Evolutionary conservation across 2,888 invertebrate species (phyloP).

Genomic region (Lithosia quadra): DNA sequence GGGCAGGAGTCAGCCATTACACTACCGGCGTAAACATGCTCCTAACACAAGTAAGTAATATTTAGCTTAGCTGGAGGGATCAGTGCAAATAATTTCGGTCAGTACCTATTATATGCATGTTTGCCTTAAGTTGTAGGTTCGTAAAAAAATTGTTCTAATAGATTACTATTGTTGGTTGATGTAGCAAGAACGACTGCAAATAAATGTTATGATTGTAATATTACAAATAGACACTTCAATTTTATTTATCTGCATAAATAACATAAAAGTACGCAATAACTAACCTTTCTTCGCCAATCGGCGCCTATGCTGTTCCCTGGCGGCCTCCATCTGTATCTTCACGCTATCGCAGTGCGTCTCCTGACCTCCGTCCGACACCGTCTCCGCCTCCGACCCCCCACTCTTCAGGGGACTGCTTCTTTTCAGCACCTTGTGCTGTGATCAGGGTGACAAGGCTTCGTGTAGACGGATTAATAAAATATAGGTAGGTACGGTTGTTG

Average conservation of each 20-base stretch:
- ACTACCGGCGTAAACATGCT: too few species aligned
- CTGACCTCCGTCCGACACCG: slow-evolving; percentile 64
- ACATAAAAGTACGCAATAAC: too few species aligned
- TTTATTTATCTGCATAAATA: too few species aligned
- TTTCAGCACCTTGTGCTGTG: slow-evolving; percentile 77
- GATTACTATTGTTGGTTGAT: too few species aligned
- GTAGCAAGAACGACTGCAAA: too few species aligned
- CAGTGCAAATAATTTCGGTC: too few species aligned
- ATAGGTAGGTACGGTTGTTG: slow-evolving; percentile 19
- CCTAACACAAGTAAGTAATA: too few species aligned
- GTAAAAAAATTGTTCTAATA: neutral
- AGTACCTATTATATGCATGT: too few species aligned
- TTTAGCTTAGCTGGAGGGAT: too few species aligned
- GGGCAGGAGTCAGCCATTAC: too few species aligned
- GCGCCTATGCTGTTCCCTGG: slow-evolving; percentile 76
- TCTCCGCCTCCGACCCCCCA: slow-evolving; percentile 76
- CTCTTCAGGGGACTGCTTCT: slow-evolving; percentile 76
- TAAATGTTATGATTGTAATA: too few species aligned
- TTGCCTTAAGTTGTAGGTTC: neutral
- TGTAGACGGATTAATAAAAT: slow-evolving; percentile 50
- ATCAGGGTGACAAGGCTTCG: slow-evolving; percentile 45
- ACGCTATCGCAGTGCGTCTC: slow-evolving; percentile 72
- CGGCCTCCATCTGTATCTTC: slow-evolving; percentile 84
- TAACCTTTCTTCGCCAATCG: slow-evolving; percentile 82
- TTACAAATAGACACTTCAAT: too few species aligned